Evolutionary conservation across 2,888 invertebrate genomes (phyloP), one percentile per base, ranked within the genome.

Genomic region (Oxyscelio sp.): DNA sequence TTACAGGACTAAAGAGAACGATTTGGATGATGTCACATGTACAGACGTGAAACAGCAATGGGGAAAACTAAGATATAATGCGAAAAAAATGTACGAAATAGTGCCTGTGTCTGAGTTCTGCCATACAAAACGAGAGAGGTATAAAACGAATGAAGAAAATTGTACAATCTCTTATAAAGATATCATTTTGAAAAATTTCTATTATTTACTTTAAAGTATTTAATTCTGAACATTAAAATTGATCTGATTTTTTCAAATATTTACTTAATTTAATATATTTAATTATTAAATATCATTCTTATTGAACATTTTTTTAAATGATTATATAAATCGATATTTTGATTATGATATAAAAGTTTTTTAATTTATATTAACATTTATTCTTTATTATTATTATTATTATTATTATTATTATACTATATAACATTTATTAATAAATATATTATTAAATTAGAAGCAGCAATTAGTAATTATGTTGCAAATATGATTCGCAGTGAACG

Each of bases 41-140:
- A 79, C 79, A 1, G 71, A 79, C 24, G 13, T 78, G 0, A 24
- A 56, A 21, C 79, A 79, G 15, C 45, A 54, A 19, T 79, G 79
- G 79, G 34, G 70, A 0, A 61, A 54, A 56, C 24, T 79, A 6
- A 79, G 71, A 54, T 31, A 43, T 6, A 27, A 24, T 22, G 48
- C 52, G 0, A 70, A 61, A 52, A 31, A 15, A 11, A 63, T 63
- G 61, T 79, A 79, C 21, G 34, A 54, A 40, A 13, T 43, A 5
- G 48, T 71, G 4, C 65, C 63, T 38, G 40, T 71, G 13, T 13
- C 15, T n/a, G 22, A 61, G 19, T 79, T 61, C 56, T 79, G 79
- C 34, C 52, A 79, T 40, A 45, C 38, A 4, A 54, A 68, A 43
- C 27, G 27, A 27, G 27, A 5, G 27, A 27, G 34, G 5, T 34